Evolutionary conservation across 1,140 invertebrate species (phyloP).

Genomic region (Acarapis woodi): DNA sequence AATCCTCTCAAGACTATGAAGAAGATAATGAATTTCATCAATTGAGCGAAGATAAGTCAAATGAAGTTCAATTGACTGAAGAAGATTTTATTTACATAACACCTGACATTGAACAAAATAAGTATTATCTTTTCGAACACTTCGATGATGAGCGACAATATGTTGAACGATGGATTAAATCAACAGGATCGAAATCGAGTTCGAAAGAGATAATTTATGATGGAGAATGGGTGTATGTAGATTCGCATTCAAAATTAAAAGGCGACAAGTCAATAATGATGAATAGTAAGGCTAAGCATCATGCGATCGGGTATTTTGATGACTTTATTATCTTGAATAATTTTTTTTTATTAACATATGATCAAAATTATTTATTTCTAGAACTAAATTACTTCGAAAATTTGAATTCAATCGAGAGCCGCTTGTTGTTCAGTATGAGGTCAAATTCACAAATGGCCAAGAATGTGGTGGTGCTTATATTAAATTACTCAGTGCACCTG

Average conservation of each 20-base stretch:
- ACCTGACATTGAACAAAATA: conserved; percentile 1
- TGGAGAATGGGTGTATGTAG: conserved; percentile 8
- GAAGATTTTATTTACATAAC: conserved; percentile 1
- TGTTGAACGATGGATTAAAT: conserved; percentile 6
- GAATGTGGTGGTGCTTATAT: conserved; percentile 96
- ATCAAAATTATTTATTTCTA: no score
- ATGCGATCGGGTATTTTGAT: conserved; percentile 85
- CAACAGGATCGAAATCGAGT: conserved; percentile 5
- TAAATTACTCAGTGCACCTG: conserved; percentile 43
- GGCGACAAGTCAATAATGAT: conserved; percentile 7
- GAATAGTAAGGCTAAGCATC: conserved; percentile 55
- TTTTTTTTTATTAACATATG: no score
- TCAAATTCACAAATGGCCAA: conserved; percentile 57
- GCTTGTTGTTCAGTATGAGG: conserved; percentile 63
- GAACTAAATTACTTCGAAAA: conserved; percentile 36
- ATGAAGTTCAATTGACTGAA: neutral
- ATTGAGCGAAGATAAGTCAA: neutral
- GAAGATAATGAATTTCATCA: no score
- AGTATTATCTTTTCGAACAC: conserved; percentile 8
- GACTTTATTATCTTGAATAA: no score
- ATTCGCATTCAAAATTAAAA: conserved; percentile 2
- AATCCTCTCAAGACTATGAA: no score
- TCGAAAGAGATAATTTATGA: conserved; percentile 10
- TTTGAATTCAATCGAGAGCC: conserved; percentile 52
- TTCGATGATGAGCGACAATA: conserved; percentile 7